Conservation (phyloP, 2,113 vertebrate genomes). For the Marmota monax region DNA sequence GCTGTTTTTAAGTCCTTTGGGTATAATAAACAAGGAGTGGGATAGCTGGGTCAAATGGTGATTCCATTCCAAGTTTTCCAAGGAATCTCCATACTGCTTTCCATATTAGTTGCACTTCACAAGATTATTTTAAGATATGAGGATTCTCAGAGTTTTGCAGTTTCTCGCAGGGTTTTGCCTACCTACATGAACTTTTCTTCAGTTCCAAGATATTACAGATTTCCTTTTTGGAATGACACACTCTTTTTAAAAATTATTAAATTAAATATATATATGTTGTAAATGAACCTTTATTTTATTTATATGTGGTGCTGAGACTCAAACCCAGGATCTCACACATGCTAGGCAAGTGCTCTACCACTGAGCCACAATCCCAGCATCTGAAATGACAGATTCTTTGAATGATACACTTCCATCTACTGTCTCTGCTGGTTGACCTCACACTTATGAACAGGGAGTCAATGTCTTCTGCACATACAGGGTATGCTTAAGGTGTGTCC, state of each 20-base stretch:
- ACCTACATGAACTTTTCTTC: background rate
- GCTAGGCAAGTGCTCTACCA: no score
- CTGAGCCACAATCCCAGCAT: no score
- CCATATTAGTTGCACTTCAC: background rate
- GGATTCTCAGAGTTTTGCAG: background rate
- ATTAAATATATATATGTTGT: no score
- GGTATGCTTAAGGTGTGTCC: background rate
- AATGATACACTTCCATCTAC: background rate
- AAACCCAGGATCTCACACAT: no score
- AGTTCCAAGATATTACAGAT: background rate
- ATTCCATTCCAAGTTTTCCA: no score
- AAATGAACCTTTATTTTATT: no score
- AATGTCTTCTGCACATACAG: background rate
- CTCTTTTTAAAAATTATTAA: background rate
- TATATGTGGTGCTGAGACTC: no score
- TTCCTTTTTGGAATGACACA: background rate
- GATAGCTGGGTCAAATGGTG: no score
- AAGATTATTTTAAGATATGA: background rate
- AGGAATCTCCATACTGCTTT: no score
- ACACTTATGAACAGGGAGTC: background rate
- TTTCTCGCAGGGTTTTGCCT: background rate
- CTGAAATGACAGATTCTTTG: no score
- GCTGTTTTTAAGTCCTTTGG: no score
- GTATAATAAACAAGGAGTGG: no score
- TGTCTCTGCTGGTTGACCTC: background rate